Conservation (phyloP, 2,113 vertebrate genomes). For the Daphoenositta chrysoptera region DNA sequence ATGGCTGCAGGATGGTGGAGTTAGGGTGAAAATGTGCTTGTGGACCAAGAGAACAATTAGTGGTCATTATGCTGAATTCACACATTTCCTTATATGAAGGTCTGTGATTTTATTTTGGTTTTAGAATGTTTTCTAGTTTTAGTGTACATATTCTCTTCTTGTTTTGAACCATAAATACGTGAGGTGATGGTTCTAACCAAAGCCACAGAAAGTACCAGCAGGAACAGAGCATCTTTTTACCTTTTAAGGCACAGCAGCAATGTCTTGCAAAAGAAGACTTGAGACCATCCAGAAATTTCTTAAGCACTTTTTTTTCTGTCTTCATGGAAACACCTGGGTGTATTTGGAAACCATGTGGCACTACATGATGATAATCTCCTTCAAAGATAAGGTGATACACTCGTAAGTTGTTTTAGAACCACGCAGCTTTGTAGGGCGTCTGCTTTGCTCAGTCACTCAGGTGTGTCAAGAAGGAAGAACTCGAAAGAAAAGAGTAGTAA, state of each 20-base stretch:
- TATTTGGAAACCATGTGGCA: background rate
- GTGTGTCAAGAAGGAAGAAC: background rate
- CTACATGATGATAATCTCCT: background rate
- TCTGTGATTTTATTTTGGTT: background rate
- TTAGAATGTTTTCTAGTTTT: background rate
- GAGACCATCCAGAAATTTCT: background rate
- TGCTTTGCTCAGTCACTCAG: constrained; percentile 10
- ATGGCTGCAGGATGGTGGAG: background rate
- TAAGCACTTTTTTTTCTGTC: background rate
- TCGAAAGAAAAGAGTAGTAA: background rate
- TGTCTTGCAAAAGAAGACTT: background rate
- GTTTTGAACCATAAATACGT: background rate
- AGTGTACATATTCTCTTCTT: background rate
- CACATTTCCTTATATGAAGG: background rate
- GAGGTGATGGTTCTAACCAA: background rate
- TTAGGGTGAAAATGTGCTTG: background rate
- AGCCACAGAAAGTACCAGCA: background rate
- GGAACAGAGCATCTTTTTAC: background rate
- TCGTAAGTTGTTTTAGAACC: background rate
- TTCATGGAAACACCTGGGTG: background rate
- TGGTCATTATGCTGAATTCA: background rate
- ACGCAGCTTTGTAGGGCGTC: background rate
- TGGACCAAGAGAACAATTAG: background rate
- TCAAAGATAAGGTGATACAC: background rate
- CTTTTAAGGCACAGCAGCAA: background rate